A percentile compares a stretch with the other conserved stretches of the same genome.
These are phyloP conservation scores for Loxodonta africana DNA, from an alignment of 2,113 vertebrate genomes.

Conservation along the genomic window DNA sequence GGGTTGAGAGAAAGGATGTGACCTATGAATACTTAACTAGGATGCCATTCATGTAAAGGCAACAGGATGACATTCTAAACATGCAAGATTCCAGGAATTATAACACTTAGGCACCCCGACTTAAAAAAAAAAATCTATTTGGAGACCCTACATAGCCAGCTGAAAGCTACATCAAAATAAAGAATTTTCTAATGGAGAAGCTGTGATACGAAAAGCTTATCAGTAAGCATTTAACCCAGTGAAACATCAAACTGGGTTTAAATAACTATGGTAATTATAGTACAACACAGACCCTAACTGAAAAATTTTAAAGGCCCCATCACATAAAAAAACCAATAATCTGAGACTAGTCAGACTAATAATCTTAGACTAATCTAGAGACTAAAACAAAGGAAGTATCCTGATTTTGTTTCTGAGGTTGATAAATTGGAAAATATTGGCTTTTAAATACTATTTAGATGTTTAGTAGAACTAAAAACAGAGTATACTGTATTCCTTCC, in stretches of 20 bases:
- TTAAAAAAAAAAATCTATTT: neutral
- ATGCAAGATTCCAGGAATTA: neutral
- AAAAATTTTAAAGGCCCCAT: neutral
- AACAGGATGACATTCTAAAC: constrained; percentile 29
- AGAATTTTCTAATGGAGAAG: constrained; percentile 15
- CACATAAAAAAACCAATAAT: constrained; percentile 27
- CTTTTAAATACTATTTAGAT: neutral
- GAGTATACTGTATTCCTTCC: neutral
- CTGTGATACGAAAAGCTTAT: neutral
- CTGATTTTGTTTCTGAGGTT: neutral
- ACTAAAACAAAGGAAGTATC: neutral
- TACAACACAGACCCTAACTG: neutral
- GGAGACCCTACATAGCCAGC: neutral
- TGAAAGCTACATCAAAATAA: constrained; percentile 16
- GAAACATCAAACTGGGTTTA: neutral
- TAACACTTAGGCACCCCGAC: neutral
- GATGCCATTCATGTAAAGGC: constrained; percentile 13
- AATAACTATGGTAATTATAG: neutral
- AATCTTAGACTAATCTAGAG: neutral
- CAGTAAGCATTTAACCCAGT: neutral
- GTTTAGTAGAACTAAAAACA: neutral
- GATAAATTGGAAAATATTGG: constrained; percentile 14
- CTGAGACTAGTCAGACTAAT: neutral
- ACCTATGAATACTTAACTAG: neutral
- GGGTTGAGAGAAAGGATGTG: neutral